Evolutionary conservation across 2,113 vertebrate genomes (phyloP).

Genomic region (Glareola pratincola): DNA sequence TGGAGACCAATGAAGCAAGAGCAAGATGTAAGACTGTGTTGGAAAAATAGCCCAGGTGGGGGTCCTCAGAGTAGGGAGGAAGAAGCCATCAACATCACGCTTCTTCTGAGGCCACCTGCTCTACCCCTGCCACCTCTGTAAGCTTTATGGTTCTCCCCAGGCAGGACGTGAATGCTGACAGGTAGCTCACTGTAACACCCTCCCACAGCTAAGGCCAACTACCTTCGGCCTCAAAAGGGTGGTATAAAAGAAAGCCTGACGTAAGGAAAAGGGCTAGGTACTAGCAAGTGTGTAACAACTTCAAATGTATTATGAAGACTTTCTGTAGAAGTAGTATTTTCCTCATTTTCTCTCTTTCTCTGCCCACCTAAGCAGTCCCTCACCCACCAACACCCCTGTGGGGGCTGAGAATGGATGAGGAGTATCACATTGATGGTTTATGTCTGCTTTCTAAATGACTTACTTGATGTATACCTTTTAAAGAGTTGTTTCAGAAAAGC

Average conservation of each 20-base stretch:
- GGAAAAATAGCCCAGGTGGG: neutral
- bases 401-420: neutral
- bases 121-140: neutral
- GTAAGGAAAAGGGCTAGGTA: neutral
- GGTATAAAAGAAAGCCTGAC: neutral
- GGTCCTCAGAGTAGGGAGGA: neutral
- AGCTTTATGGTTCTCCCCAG: neutral
- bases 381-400: neutral
- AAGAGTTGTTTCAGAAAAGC: neutral
- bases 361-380: neutral
- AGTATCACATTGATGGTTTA: neutral
- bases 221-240: neutral
- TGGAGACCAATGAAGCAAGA: neutral
- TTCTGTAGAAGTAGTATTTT: neutral
- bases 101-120: neutral
- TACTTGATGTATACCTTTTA: neutral
- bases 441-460: neutral
- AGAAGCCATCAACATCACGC: neutral
- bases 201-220: neutral
- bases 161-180: accelerated
- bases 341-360: neutral
- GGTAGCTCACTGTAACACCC: neutral
- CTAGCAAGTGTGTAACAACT: neutral
- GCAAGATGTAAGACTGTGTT: neutral
- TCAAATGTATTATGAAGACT: neutral